Evolutionary conservation across 1,140 invertebrate genomes (phyloP).

Genomic region (Pseudomyrmex gracilis): DNA sequence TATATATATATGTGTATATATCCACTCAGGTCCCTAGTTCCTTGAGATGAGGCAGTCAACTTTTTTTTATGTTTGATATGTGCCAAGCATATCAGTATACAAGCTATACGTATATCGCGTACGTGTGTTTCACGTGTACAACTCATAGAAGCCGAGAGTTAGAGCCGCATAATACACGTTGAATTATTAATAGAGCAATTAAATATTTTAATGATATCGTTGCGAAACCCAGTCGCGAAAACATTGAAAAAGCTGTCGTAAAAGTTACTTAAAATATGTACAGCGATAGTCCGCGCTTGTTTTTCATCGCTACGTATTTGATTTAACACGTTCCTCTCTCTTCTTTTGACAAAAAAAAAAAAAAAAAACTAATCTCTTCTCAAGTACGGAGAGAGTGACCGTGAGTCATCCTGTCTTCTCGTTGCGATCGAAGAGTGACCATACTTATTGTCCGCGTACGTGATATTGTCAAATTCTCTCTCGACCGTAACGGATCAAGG

Average conservation of each 20-base stretch:
- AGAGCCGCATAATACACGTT: not conserved
- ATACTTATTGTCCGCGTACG: too few species aligned
- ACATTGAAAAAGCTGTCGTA: not conserved
- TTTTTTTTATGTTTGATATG: constrained; percentile 42
- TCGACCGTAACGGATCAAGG: too few species aligned
- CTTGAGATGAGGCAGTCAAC: constrained; percentile 41
- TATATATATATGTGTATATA: not conserved
- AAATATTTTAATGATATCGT: constrained; percentile 3
- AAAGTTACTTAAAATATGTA: not conserved
- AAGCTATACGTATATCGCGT: not conserved
- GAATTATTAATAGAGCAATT: constrained; percentile 15
- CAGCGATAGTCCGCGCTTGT: not conserved
- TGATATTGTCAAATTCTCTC: too few species aligned
- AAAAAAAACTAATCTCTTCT: not conserved
- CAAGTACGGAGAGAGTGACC: too few species aligned
- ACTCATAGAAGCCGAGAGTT: not conserved
- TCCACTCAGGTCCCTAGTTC: constrained; percentile 42
- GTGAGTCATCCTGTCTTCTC: too few species aligned
- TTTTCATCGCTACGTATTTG: not conserved
- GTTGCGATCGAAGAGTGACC: too few species aligned
- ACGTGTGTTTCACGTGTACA: not conserved
- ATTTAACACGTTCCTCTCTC: too few species aligned
- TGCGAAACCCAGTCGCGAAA: not conserved
- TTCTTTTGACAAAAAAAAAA: not conserved
- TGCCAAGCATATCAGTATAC: constrained; percentile 17